phyloP scores from a whole-genome alignment of 2,113 vertebrate genomes.

The Asarcornis scutulata region DNA sequence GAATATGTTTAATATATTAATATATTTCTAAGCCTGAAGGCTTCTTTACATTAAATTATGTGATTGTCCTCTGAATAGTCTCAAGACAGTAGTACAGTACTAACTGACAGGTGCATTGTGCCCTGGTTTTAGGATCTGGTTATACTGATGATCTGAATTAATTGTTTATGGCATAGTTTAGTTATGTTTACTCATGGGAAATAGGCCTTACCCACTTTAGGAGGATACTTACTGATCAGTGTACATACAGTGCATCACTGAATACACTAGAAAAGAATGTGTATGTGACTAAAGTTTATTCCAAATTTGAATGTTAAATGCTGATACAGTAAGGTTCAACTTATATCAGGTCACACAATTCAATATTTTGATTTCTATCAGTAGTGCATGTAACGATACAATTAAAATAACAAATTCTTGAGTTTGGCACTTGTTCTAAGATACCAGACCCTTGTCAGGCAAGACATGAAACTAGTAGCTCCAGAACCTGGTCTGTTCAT shows the following conservation, averaged over 20 bases:
- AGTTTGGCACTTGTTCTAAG: neutral
- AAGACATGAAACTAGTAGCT: neutral
- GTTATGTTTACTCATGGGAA: neutral
- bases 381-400: neutral
- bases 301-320: neutral
- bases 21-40: too few relatives aligned
- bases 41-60: neutral
- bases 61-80: neutral
- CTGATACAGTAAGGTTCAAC: neutral
- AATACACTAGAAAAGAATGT: neutral
- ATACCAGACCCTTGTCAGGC: neutral
- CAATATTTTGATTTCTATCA: neutral
- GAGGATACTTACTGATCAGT: neutral
- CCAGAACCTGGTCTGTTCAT: neutral
- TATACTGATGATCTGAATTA: neutral
- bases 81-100: neutral
- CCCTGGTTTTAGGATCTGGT: neutral
- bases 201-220: neutral
- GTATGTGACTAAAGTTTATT: neutral
- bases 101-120: neutral
- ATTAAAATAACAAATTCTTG: neutral
- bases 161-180: neutral
- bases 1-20: too few relatives aligned
- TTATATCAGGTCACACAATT: neutral
- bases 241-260: neutral